phyloP scores from a whole-genome alignment of 2,888 invertebrate species.

The Himalopsyche anomala region DNA sequence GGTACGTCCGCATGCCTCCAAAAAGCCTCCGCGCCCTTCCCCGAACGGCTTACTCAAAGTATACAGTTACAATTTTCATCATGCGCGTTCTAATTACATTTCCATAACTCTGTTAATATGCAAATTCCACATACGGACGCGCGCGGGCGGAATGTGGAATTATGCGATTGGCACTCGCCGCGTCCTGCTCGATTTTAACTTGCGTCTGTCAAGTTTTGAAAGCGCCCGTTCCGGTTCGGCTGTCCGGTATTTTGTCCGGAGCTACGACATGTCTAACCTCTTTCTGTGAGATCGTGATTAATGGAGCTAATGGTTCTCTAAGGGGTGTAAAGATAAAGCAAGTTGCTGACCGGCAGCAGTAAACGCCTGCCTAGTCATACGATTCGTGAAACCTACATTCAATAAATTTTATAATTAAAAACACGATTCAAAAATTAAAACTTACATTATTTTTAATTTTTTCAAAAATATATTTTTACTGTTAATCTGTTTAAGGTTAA shows the following conservation, averaged over 20 bases:
- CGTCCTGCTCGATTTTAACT: not conserved
- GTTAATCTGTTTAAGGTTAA: no score
- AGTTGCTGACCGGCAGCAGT: not conserved
- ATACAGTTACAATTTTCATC: conserved; percentile 66
- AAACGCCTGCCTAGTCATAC: no score
- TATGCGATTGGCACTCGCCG: not conserved
- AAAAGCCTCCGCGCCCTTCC: not conserved
- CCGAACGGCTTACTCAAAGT: conserved; percentile 52
- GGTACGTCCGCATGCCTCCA: not conserved
- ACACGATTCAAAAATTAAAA: no score
- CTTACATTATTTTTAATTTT: no score
- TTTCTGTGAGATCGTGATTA: not conserved
- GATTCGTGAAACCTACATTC: no score
- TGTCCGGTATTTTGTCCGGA: conserved; percentile 4
- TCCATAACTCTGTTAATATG: conserved; percentile 75
- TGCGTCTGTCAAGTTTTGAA: not conserved
- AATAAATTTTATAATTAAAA: no score
- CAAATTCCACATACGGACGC: conserved; percentile 68
- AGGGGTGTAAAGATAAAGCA: not conserved
- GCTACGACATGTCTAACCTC: conserved; percentile 1
- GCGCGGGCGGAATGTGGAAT: conserved; percentile 45
- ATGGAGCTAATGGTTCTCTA: conserved; percentile 8
- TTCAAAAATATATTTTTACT: no score
- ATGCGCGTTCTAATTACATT: conserved; percentile 71
- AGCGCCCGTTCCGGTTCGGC: not conserved